Evolutionary conservation across 2,797 vertebrate species (phyloP).

Genomic region (Danio jaintianensis): DNA sequence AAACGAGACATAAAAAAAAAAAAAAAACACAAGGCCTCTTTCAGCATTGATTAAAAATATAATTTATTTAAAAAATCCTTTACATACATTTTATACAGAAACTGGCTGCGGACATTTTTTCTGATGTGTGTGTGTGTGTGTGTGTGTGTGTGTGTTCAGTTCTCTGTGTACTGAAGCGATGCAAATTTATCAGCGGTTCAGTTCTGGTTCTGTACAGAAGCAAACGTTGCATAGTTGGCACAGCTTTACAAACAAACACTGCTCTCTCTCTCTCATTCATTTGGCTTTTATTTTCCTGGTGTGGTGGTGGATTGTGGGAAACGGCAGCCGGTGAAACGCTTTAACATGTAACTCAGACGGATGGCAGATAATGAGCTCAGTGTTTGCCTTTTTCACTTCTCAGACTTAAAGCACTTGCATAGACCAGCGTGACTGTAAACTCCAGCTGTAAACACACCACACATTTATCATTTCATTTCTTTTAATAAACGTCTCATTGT

Average conservation of each 20-base stretch:
- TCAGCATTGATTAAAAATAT: conserved; percentile 99
- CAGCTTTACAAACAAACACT: conserved; percentile 71
- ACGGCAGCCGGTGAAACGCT: conserved; percentile 12
- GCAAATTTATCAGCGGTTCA: conserved; percentile 76
- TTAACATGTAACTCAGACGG: background rate
- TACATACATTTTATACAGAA: conserved; percentile 97
- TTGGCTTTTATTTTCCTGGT: conserved; percentile 15
- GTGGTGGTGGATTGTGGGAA: conserved; percentile 12
- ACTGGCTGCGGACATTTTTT: conserved; percentile 88
- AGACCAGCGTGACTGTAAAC: too few species aligned
- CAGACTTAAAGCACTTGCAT: too few species aligned
- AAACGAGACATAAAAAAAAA: background rate
- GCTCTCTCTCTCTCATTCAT: conserved; percentile 2
- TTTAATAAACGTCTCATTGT: too few species aligned
- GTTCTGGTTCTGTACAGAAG: conserved; percentile 83
- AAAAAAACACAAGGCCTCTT: conserved; percentile 3
- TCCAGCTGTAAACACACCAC: too few species aligned
- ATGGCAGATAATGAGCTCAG: conserved; percentile 12
- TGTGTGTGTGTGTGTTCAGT: conserved; percentile 65
- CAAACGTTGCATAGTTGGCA: conserved; percentile 92
- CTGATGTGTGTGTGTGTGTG: conserved; percentile 73
- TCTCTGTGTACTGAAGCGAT: conserved; percentile 75
- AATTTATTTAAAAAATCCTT: conserved; percentile 99
- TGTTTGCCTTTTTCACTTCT: background rate
- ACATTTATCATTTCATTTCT: too few species aligned